Evolutionary conservation across 2,113 vertebrate species (phyloP).

Genomic region (Anolis sagrei): DNA sequence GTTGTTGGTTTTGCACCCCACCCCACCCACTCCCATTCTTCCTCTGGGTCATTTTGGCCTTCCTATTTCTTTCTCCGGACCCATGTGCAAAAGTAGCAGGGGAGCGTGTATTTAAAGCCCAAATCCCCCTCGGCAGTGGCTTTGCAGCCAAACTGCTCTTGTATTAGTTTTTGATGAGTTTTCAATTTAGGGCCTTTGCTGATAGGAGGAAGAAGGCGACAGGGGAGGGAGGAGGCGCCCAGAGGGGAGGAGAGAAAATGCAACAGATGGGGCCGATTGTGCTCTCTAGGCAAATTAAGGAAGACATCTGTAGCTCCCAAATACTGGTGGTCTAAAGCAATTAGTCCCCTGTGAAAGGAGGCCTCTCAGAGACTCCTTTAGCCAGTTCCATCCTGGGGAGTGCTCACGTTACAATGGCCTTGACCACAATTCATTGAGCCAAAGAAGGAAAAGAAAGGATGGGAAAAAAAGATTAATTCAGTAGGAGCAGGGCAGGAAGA

Average conservation of each 20-base stretch:
- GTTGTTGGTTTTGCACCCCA: constrained; percentile 79
- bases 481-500: constrained; percentile 79
- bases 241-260: constrained; percentile 81
- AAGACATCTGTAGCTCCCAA: constrained; percentile 97
- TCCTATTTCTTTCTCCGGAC: constrained; percentile 76
- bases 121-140: constrained; percentile 85
- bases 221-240: constrained; percentile 70
- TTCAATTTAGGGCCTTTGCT: constrained; percentile 92
- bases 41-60: constrained; percentile 76
- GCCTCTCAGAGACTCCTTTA: constrained; percentile 88
- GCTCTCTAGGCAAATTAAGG: constrained; percentile 96
- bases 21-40: constrained; percentile 37
- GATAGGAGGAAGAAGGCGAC: constrained; percentile 86
- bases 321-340: constrained; percentile 93
- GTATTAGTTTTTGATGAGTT: constrained; percentile 99
- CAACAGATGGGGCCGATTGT: constrained; percentile 99
- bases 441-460: constrained; percentile 76
- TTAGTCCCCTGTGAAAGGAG: constrained; percentile 92
- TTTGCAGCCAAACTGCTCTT: constrained; percentile 94
- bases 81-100: constrained; percentile 88
- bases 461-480: constrained; percentile 87
- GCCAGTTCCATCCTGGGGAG: constrained; percentile 86
- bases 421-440: constrained; percentile 91
- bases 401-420: constrained; percentile 95
- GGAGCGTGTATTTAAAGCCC: constrained; percentile 87